Base-by-base conservation (phyloP, 2,113 vertebrate genomes). In the Xiphophorus hellerii region DNA sequence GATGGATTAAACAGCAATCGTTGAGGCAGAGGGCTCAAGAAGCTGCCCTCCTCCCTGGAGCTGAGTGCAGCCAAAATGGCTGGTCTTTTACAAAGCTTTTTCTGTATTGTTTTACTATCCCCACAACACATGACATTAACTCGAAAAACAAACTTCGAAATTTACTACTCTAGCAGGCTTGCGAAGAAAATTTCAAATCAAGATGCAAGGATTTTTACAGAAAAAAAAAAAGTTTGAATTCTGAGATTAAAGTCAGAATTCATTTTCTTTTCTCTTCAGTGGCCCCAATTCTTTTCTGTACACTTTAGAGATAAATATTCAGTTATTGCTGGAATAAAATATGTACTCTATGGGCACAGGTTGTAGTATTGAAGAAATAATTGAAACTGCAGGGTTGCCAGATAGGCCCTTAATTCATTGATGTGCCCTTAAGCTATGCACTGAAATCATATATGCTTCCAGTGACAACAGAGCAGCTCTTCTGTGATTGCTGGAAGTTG, bases 1-100 rank as follows among this genome's bases (percentile, higher is more conserved):
- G 72, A 90, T 89, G 89, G 90, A 93, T 91, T 91, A 90, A 92
- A 88, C 77, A 27, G 77, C 87, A 91, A 89, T 90, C 72, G 39
- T 85, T 78, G 78, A 87, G 83, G 81, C 88, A 90, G 84, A 84
- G 75, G 12, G 69, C 78, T 85, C 63, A 58, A 37, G n/a, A 71
- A 77, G 64, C 64, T 29, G 42, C 76, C 37, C 74, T 71, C 80
- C 77, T 87, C 76, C 81, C 81, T 2, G 37, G 88, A 75, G 81
- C 71, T 5, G 28, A 74, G 82, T 74, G 71, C 80, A 69, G 65
- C 35, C 61, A 69, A 31, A 73, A 72, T 70, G 74, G 65, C 61
- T 69, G 63, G 64, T 77, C 69, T 80, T 74, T 83, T 83, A 71
- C 61, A 27, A 35, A 74, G 48, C 29, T 51, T 76, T 76, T 69